Evolutionary conservation across 2,888 invertebrate genomes (phyloP).

Genomic region (Eilema griseolum): DNA sequence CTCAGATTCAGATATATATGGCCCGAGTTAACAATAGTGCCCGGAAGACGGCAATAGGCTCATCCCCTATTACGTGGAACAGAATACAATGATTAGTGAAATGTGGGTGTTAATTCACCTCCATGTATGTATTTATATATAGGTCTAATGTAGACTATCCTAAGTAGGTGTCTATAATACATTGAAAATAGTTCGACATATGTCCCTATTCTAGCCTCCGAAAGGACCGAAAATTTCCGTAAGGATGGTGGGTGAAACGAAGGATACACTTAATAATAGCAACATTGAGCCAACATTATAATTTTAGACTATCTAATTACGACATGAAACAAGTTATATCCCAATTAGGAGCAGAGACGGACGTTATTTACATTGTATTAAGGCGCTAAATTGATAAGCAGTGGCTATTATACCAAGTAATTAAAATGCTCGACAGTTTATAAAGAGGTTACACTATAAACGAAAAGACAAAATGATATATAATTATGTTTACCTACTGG

Average conservation of each 20-base stretch:
- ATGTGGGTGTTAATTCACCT: too few species aligned
- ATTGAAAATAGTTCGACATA: not conserved
- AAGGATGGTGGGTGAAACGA: not conserved
- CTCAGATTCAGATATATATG: too few species aligned
- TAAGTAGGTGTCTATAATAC: not conserved
- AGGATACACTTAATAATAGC: not conserved
- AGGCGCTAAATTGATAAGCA: not conserved
- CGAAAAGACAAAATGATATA: not conserved
- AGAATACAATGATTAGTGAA: too few species aligned
- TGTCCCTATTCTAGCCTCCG: not conserved
- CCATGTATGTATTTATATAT: too few species aligned
- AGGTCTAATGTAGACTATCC: too few species aligned
- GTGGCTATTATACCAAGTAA: constrained; percentile 3
- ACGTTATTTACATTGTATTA: not conserved
- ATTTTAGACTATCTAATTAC: not conserved
- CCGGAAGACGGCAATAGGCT: too few species aligned
- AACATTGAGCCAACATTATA: not conserved
- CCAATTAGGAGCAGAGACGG: not conserved
- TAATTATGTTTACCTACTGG: not conserved
- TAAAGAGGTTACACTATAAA: not conserved
- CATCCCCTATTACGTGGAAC: too few species aligned
- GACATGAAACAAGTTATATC: not conserved
- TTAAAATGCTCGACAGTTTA: not conserved
- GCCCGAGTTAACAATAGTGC: too few species aligned
- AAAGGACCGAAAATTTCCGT: not conserved